phyloP scores from a whole-genome alignment of 2,113 vertebrate species.

The Podocnemis expansa region DNA sequence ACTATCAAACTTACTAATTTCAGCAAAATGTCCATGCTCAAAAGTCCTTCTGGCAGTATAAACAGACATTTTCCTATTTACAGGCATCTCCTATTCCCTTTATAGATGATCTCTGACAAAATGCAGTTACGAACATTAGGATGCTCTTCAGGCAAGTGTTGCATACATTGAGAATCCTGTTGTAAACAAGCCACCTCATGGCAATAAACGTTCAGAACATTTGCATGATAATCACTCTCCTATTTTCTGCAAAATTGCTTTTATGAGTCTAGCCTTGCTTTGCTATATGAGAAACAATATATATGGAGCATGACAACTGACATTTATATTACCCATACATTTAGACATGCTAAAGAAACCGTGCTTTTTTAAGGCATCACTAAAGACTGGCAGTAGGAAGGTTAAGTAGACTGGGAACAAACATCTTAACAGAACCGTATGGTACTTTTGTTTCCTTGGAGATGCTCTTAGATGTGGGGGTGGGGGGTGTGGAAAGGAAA shows the following conservation, averaged over 20 bases:
- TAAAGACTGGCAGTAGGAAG: slow-evolving; percentile 33
- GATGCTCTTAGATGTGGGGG: slow-evolving; percentile 50
- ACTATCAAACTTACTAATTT: slow-evolving; percentile 37
- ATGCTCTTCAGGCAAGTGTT: slow-evolving; percentile 52
- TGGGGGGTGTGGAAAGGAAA: slow-evolving; percentile 27
- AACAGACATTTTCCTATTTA: slow-evolving; percentile 48
- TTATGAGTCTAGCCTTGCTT: slow-evolving; percentile 32
- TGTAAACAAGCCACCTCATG: slow-evolving; percentile 62
- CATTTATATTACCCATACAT: slow-evolving; percentile 36
- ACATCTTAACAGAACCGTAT: slow-evolving; percentile 17
- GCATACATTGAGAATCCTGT: slow-evolving; percentile 49
- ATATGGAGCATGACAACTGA: slow-evolving; percentile 41
- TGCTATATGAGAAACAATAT: slow-evolving; percentile 36
- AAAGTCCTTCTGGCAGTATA: slow-evolving; percentile 15
- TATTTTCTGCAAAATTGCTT: slow-evolving; percentile 71
- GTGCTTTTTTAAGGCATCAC: slow-evolving; percentile 31
- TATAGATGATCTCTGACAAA: slow-evolving; percentile 54
- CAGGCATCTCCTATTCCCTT: not conserved
- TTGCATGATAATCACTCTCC: slow-evolving; percentile 40
- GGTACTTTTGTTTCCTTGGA: slow-evolving; percentile 69
- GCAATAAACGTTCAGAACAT: slow-evolving; percentile 41
- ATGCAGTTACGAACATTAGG: slow-evolving; percentile 62
- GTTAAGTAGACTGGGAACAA: slow-evolving; percentile 50
- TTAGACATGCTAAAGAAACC: slow-evolving; percentile 37
- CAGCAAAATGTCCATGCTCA: slow-evolving; percentile 3